Evolutionary conservation across 2,797 vertebrate species (phyloP).

Genomic region (Cyclura pinguis): DNA sequence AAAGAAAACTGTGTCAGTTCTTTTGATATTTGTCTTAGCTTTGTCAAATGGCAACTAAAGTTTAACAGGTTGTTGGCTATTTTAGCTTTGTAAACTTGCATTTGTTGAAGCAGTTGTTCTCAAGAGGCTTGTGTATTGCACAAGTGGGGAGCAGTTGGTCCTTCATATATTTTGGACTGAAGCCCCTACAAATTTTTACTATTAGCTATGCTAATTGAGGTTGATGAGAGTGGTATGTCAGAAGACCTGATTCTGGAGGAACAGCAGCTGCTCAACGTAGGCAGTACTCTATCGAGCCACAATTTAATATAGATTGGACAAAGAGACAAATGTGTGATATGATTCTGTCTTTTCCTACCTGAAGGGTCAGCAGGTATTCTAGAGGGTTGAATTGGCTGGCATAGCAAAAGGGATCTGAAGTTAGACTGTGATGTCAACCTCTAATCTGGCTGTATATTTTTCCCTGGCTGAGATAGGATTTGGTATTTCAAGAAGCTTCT

Average conservation of each 20-base stretch:
- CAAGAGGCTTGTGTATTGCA: background rate
- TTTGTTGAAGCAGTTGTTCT: constrained; percentile 7
- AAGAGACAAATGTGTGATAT: background rate
- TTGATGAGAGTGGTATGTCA: too few relatives aligned
- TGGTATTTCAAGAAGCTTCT: constrained; percentile 14
- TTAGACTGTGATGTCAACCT: background rate
- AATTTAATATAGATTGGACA: background rate
- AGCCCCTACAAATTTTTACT: too few relatives aligned
- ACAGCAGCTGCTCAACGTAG: too few relatives aligned
- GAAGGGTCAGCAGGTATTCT: background rate
- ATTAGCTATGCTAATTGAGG: too few relatives aligned
- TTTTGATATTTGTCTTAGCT: background rate
- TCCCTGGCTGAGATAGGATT: constrained; percentile 18
- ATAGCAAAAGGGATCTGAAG: background rate
- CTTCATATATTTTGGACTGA: too few relatives aligned
- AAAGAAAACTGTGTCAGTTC: background rate
- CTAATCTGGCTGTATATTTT: constrained; percentile 30
- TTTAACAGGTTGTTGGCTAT: background rate
- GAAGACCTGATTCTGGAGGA: background rate
- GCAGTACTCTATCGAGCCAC: background rate
- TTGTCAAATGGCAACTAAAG: background rate
- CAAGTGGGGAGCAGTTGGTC: too few relatives aligned
- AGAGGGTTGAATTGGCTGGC: background rate
- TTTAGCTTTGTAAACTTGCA: background rate
- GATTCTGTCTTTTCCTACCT: background rate